These are phyloP conservation scores for Spea multiplicata DNA, from an alignment of 2,113 vertebrate genomes.

Conservation along the genomic window DNA sequence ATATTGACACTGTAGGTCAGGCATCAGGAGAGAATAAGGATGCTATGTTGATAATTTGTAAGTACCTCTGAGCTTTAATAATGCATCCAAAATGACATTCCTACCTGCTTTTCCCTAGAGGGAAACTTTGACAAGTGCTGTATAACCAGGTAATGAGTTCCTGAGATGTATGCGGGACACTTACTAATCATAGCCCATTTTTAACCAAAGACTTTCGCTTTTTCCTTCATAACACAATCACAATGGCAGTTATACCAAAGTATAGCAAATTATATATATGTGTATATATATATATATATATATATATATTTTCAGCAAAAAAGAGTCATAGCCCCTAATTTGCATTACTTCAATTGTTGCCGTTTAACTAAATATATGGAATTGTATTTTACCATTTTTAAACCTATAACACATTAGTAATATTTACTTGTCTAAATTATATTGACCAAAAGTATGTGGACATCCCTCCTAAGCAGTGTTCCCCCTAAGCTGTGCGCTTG, in stretches of 20 bases:
- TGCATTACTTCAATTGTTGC: too few species aligned
- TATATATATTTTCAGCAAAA: neutral
- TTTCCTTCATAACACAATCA: constrained; percentile 26
- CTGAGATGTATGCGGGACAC: constrained; percentile 30
- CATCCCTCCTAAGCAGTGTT: too few species aligned
- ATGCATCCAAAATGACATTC: constrained; percentile 63
- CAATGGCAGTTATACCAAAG: constrained; percentile 11
- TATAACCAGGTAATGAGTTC: constrained; percentile 35
- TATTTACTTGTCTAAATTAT: too few species aligned
- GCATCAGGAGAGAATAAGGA: constrained; percentile 59
- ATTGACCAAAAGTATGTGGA: too few species aligned
- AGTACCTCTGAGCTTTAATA: constrained; percentile 57
- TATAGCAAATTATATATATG: neutral
- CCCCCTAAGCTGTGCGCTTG: too few species aligned
- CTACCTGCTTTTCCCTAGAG: neutral
- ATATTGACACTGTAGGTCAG: constrained; percentile 50
- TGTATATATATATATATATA: neutral
- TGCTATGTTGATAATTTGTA: constrained; percentile 66
- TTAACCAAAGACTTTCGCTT: constrained; percentile 38
- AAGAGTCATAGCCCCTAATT: neutral
- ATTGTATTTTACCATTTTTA: too few species aligned
- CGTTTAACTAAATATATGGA: too few species aligned
- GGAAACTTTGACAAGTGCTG: constrained; percentile 17
- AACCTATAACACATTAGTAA: too few species aligned
- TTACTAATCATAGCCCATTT: constrained; percentile 32